Evolutionary conservation across 2,113 vertebrate species (phyloP).

Genomic region (Phyllostomus discolor): DNA sequence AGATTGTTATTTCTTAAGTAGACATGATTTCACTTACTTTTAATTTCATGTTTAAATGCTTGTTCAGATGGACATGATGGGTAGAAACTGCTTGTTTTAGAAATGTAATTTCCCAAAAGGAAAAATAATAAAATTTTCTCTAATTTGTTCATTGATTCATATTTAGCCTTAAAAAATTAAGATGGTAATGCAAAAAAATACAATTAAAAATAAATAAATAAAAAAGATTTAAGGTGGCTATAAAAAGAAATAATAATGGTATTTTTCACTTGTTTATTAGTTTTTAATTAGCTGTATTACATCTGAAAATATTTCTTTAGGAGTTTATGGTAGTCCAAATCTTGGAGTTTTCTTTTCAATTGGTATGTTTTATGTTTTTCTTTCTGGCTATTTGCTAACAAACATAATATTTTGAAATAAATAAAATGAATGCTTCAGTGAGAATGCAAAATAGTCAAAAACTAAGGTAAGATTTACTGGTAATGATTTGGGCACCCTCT

Average conservation of each 20-base stretch:
- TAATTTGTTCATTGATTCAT: conserved; percentile 6
- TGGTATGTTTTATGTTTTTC: background rate
- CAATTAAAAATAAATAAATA: no score
- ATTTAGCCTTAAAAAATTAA: background rate
- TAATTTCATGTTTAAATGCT: background rate
- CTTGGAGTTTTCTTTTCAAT: conserved; percentile 2
- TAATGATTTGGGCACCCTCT: background rate
- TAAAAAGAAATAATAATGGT: background rate
- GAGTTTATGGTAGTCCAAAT: background rate
- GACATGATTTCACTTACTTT: background rate
- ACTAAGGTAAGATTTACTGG: background rate
- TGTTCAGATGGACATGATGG: background rate
- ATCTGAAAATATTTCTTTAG: conserved; percentile 12
- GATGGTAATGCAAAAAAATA: no score
- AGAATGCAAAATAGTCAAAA: conserved; percentile 8
- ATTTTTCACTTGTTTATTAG: background rate
- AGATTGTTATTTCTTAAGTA: conserved; percentile 24
- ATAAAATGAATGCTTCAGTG: background rate
- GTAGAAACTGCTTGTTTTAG: conserved; percentile 31
- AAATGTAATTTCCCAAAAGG: background rate
- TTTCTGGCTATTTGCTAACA: conserved; percentile 12
- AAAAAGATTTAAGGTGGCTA: background rate
- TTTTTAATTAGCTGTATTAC: conserved; percentile 7
- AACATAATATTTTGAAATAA: background rate
- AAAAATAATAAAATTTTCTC: background rate